A percentile compares a stretch with the other conserved stretches of the same genome.
These are phyloP conservation scores for Oreocharis arfaki DNA, from an alignment of 2,113 vertebrate species.

Conservation along the genomic window DNA sequence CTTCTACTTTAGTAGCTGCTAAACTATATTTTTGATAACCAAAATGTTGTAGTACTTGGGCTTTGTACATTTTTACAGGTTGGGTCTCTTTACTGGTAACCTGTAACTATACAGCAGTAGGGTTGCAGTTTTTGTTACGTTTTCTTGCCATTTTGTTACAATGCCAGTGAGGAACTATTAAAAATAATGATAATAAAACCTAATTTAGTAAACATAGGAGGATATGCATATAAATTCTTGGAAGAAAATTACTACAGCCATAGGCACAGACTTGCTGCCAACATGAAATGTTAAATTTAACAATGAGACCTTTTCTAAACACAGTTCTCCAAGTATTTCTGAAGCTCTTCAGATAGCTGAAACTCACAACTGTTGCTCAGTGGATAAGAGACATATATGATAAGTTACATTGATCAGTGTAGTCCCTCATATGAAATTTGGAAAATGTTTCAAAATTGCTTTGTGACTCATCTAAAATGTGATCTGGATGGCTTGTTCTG, in stretches of 20 bases:
- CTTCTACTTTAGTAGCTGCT: not conserved
- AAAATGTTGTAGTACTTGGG: not conserved
- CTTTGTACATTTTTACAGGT: not conserved
- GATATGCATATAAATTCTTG: not conserved
- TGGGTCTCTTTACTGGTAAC: not conserved
- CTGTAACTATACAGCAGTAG: not conserved
- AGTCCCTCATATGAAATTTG: not conserved
- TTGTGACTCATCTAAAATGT: not conserved
- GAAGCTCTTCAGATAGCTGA: not conserved
- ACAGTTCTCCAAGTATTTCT: not conserved
- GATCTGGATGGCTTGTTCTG: not conserved
- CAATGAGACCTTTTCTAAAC: not conserved
- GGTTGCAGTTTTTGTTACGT: not conserved
- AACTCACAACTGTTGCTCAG: not conserved
- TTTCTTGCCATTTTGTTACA: not conserved
- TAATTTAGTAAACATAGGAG: not conserved
- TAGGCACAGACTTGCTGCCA: not conserved
- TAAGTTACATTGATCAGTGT: not conserved
- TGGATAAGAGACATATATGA: not conserved
- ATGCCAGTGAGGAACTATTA: not conserved
- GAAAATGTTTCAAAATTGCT: not conserved
- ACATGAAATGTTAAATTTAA: not conserved
- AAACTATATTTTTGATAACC: not conserved
- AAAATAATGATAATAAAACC: not conserved
- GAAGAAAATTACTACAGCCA: not conserved